Evolutionary conservation across 2,888 invertebrate genomes (phyloP), one percentile per base, ranked within the genome.

Genomic region (Mesorhabditis sp.): DNA sequence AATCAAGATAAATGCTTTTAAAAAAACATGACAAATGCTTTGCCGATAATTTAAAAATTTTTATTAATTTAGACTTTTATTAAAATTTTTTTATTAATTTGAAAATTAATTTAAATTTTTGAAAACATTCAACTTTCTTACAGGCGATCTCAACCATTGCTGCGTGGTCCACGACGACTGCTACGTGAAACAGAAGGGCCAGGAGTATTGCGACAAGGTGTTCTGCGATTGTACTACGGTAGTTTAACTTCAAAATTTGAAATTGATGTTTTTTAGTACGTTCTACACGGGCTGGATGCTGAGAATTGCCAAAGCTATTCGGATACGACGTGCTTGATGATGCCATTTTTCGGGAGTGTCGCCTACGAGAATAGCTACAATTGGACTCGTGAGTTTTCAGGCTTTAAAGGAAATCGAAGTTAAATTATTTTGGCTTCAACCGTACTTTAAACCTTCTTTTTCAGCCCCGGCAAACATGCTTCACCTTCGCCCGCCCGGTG

Each of bases 161-260:
- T 79, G 79, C 65, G 79, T 76, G 3, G 70, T 77, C 43, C 79
- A 79, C 70, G 79, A 79, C 43, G 79, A 79, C 45, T 79, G 79
- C 50, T 79, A 79, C 69, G 77, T 74, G 1, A 72, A 73, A 15
- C 76, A 76, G 50, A 15, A 44, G 15, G 76, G 76, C 10, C 79
- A 75, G 62, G 70, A 69, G 0, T 45, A 64, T 6, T 79, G 79
- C 68, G 79, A 79, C 58, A 43, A 68, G 4, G 73, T 77, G 2
- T 77, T 79, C 63, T 74, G 75, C 64, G 68, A 70, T 6, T 79
- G 79, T 68, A 74, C 76, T 62, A 65, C 70, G 61, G 78, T 76
- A 15, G 66, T 65, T 41, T 42, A 13, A 43, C 5, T 7, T 15
- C 28, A 28, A 28, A 28, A 28, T 28, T 28, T 28, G 7, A 42